Percentiles rank a stretch among this genome's conserved stretches.
phyloP scores from a whole-genome alignment of 30 jellyfish, hydroid and myxozoan genomes.

The Aurelia coerulea region DNA sequence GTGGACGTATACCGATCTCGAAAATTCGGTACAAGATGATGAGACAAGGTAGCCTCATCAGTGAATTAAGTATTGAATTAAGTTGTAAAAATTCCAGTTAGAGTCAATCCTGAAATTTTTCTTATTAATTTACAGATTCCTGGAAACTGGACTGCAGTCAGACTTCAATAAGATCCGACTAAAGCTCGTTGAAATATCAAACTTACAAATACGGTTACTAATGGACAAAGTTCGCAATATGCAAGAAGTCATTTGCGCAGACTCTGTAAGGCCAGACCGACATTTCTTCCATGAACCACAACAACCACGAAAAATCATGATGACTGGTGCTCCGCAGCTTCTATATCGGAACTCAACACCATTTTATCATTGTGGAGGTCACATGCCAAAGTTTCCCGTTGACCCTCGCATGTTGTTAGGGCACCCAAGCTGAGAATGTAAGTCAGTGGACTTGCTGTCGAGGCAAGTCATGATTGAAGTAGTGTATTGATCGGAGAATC shows the following conservation, averaged over 20 bases:
- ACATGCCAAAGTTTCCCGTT: slow-evolving; percentile 51
- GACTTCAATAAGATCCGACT: slow-evolving; percentile 83
- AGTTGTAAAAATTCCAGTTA: too few species aligned
- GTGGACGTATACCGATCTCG: too few species aligned
- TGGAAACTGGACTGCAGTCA: slow-evolving; percentile 78
- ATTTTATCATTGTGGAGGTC: slow-evolving; percentile 61
- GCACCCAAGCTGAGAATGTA: slow-evolving; percentile 44
- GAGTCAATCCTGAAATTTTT: too few species aligned
- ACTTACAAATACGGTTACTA: slow-evolving; percentile 72
- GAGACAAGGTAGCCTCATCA: too few species aligned
- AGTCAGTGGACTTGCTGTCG: too few species aligned
- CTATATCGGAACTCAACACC: slow-evolving; percentile 45
- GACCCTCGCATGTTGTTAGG: slow-evolving; percentile 66
- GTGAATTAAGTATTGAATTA: too few species aligned
- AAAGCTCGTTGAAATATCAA: slow-evolving; percentile 81
- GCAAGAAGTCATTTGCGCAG: slow-evolving; percentile 73
- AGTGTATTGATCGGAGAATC: too few species aligned
- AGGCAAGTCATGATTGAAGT: too few species aligned
- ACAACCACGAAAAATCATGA: slow-evolving; percentile 34
- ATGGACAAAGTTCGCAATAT: slow-evolving; percentile 73
- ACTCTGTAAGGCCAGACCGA: slow-evolving; percentile 68
- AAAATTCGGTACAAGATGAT: too few species aligned
- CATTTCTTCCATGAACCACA: slow-evolving; percentile 62
- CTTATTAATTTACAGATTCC: slow-evolving; percentile 62
- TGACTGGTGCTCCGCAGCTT: slow-evolving; percentile 56